Evolutionary conservation across 2,797 vertebrate genomes (phyloP), one percentile per base, ranked within the genome.

Genomic region (Ptychobarbus kaznakovi): DNA sequence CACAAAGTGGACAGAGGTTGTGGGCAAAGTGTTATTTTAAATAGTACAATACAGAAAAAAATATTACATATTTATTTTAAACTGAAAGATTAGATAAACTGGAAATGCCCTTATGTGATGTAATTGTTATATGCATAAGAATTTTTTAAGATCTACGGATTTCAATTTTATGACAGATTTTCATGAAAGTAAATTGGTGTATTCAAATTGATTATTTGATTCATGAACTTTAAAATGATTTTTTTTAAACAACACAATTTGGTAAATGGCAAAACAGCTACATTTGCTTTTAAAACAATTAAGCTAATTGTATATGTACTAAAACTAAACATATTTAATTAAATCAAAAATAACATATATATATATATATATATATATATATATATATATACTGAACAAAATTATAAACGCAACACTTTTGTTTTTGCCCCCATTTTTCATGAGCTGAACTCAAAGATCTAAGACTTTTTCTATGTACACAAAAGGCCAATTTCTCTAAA

Each of bases 1-100:
- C 69, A 88, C 53, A 66, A 77, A 63, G 20, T 68, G 46, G 22
- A 32, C 82, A 74, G 58, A 85, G 75, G 46, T 73, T 25, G 79
- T 74, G 16, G 49, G 10, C 80, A 80, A 49, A 68, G 56, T 70
- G 80, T 79, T 22, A 53, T 58, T 66, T 65, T 69, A 83, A 72
- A 63, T 28, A 13, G n/a, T 72, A 72, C 10, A 66, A 35, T 35
- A 35, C 63, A 32, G 32, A 66, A 13, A 32, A 32, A 15, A 44
- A 44, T 44, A 44, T 44, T 44, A 44, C 42, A 11, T 42, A n/a
- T 9, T n/a, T 58, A 58, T 58, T 58, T 22, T 38, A 53, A 49
- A 56, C 28, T 35, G n/a, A 53, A 15, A 56, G 8, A 56, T 35
- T 32, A 56, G 51, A 28, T 65, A 25, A 22, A 56, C 7, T 22